These are phyloP conservation scores for Leucopsar rothschildi DNA, from an alignment of 2,113 vertebrate species.

Conservation along the genomic window DNA sequence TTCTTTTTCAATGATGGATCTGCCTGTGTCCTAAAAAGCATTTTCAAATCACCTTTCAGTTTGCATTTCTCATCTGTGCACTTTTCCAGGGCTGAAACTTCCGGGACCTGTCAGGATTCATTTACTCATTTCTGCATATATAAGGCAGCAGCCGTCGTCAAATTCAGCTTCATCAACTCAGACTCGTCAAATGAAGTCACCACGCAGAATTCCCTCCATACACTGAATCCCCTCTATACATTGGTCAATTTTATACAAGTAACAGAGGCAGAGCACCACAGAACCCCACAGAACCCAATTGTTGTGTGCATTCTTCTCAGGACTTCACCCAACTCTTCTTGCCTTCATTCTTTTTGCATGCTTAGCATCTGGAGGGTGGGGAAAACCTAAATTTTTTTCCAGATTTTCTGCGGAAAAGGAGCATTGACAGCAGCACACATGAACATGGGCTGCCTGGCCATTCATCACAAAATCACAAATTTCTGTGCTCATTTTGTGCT, in stretches of 20 bases:
- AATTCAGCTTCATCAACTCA: not conserved
- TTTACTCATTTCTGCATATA: not conserved
- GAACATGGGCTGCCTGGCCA: not conserved
- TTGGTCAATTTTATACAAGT: not conserved
- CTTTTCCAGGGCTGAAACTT: not conserved
- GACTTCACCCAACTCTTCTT: not conserved
- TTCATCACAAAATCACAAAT: not conserved
- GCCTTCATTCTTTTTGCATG: not conserved
- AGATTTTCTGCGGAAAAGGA: not conserved
- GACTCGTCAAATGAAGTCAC: not conserved
- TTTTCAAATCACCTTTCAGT: slow-evolving; percentile 38
- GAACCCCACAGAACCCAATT: not conserved
- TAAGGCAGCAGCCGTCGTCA: not conserved
- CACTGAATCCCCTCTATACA: not conserved
- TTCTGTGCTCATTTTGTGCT: not conserved
- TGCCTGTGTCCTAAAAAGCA: slow-evolving; percentile 6
- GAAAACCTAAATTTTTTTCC: not conserved
- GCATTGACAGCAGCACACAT: not conserved
- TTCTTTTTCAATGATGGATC: not conserved
- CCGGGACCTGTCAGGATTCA: not conserved
- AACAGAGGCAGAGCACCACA: not conserved
- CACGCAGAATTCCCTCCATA: not conserved
- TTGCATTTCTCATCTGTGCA: slow-evolving; percentile 5
- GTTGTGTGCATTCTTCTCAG: not conserved
- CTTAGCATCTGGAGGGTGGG: not conserved